Percentiles rank a stretch among this genome's conserved stretches.
Conservation (phyloP, 64 coral and sea anemone species). For the Actinia tenebrosa region DNA sequence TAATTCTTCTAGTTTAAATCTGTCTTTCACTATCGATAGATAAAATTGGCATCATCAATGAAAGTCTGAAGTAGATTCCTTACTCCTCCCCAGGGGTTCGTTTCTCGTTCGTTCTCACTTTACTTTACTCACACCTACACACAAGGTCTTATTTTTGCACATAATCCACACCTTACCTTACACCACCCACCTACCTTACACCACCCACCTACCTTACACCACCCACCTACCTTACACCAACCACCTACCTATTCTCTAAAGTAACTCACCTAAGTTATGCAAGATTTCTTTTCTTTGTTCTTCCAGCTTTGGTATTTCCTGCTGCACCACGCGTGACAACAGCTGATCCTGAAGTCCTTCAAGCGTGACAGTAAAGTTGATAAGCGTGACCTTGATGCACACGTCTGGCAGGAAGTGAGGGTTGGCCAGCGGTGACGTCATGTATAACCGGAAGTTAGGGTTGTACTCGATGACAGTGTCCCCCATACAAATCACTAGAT, state of each 20-base stretch:
- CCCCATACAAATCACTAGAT: constrained; percentile 66
- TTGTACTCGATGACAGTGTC: constrained; percentile 92
- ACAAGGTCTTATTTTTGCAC: too few species aligned
- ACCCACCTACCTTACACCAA: too few species aligned
- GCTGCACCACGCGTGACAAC: constrained; percentile 79
- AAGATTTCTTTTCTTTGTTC: constrained; percentile 58
- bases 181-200: too few species aligned
- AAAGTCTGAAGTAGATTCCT: neutral
- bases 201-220: too few species aligned
- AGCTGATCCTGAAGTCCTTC: constrained; percentile 98
- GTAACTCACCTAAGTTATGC: constrained; percentile 24
- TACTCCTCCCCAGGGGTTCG: too few species aligned
- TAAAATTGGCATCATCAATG: neutral
- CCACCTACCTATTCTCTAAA: neutral
- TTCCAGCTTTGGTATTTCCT: constrained; percentile 81
- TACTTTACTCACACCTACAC: too few species aligned
- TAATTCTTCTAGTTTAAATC: constrained; percentile 77
- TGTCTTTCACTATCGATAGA: constrained; percentile 49
- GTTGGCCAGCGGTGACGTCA: constrained; percentile 79
- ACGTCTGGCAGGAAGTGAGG: constrained; percentile 91
- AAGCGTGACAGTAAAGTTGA: constrained; percentile 93
- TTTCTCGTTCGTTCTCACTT: too few species aligned
- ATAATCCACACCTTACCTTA: too few species aligned
- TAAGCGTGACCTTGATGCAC: constrained; percentile 84
- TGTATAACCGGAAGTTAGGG: constrained; percentile 87